Percentiles rank a stretch among this genome's conserved stretches.
Conservation (phyloP, 2,113 vertebrate species). For the Cephalopterus ornatus region DNA sequence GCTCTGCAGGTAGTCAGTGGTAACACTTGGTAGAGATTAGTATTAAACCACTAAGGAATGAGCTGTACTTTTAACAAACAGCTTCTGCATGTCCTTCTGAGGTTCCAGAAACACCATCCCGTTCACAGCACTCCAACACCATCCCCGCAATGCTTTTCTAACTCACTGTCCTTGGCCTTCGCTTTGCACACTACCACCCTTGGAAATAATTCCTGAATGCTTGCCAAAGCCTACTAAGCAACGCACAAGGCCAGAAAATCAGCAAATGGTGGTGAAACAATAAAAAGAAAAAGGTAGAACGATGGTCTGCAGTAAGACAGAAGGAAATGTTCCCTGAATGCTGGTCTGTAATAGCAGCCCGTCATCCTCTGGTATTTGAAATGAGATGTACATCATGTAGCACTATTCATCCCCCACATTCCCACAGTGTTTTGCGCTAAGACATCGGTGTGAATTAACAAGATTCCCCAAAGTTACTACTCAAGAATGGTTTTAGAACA, state of each 20-base stretch:
- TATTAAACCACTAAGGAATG: constrained; percentile 14
- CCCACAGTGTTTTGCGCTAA: not conserved
- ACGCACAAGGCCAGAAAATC: not conserved
- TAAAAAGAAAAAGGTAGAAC: not conserved
- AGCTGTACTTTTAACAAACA: constrained; percentile 2
- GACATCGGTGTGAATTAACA: not conserved
- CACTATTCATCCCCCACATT: not conserved
- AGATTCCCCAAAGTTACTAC: not conserved
- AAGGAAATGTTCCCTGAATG: not conserved
- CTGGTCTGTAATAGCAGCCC: not conserved
- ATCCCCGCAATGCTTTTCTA: constrained; percentile 8
- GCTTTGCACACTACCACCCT: not conserved
- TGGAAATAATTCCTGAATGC: not conserved
- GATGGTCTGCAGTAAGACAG: not conserved
- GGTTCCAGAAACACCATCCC: not conserved
- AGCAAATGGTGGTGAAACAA: not conserved
- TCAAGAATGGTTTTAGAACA: not conserved
- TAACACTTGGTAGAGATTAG: constrained; percentile 31
- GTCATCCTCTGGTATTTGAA: not conserved
- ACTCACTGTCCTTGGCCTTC: not conserved
- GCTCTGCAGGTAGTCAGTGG: constrained; percentile 51
- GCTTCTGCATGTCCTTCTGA: constrained; percentile 5
- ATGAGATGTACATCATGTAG: not conserved
- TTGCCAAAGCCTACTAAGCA: not conserved
- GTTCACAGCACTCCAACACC: not conserved